Evolutionary conservation across 2,113 vertebrate species (phyloP), one percentile per base, ranked within the genome.

Genomic region (Fregata magnificens): DNA sequence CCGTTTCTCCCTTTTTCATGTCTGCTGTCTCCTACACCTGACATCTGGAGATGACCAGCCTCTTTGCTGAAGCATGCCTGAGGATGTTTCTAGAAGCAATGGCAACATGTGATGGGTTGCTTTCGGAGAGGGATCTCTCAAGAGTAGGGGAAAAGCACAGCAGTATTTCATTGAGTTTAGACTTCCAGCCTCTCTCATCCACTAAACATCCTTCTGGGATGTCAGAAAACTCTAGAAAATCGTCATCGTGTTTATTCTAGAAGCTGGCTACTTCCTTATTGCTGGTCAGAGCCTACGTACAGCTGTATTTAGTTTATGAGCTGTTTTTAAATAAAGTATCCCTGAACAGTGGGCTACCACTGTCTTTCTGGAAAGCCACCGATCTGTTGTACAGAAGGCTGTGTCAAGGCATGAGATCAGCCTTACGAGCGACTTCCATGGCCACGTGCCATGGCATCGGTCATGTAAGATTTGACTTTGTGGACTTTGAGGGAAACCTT

Each of bases 371-470:
- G 71, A 63, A 28, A 76, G 34, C 63, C 56, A 21, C 29, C 0
- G 1, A 2, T 19, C n/a, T 42, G 10, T 40, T 26, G 18, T 18
- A 0, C 5, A 11, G 42, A 16, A 24, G 32, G 7, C 29, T 6
- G 44, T 44, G 38, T 47, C 40, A 17, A 29, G 65, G 44, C 8
- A 0, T 11, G 7, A 31, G 29, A 24, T 58, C 38, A 72, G 13
- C 66, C 36, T 38, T 3, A 3, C 0, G 4, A 34, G n/a, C 2
- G 4, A 17, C 20, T 6, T 31, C 36, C 4, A 2, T 3, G 53
- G 21, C 59, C 76, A 8, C 1, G 2, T 34, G 20, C 61, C 7
- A 0, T 11, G 40, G 40, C 26, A 4, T 26, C 2, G 3, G 10
- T 40, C 13, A 8, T 5, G 66, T 11, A 12, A 13, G 44, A 14